These are phyloP conservation scores for Anticlea derivata DNA, from an alignment of 2,888 invertebrate genomes.

Conservation along the genomic window DNA sequence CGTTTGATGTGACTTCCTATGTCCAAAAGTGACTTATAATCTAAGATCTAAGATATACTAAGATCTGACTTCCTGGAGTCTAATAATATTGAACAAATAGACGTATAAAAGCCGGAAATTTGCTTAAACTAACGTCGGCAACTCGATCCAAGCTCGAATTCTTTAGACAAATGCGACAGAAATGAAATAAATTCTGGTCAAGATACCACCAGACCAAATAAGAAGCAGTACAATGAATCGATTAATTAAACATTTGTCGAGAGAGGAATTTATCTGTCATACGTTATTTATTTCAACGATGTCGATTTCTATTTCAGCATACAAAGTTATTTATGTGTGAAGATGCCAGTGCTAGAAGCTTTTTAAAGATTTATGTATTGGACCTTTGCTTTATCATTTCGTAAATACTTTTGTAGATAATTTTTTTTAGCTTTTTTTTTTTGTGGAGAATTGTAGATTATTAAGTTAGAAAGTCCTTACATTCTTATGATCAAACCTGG, in stretches of 20 bases:
- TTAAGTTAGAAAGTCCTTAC: no score
- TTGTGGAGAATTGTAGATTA: no score
- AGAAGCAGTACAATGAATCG: conserved; percentile 36
- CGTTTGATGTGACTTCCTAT: no score
- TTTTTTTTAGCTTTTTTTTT: not conserved
- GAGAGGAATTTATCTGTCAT: conserved; percentile 28
- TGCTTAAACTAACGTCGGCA: not conserved
- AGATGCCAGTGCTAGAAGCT: conserved; percentile 20
- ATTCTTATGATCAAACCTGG: no score
- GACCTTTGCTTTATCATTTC: conserved; percentile 6
- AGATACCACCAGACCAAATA: conserved; percentile 34
- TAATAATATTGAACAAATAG: no score
- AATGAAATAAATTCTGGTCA: conserved; percentile 33
- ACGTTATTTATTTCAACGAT: conserved; percentile 28
- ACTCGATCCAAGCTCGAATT: not conserved
- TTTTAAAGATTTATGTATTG: conserved; percentile 20
- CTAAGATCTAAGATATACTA: no score
- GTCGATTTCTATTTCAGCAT: conserved; percentile 29
- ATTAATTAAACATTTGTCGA: conserved; percentile 42
- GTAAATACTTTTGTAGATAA: not conserved
- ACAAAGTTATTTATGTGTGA: conserved; percentile 30
- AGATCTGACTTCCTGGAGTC: no score
- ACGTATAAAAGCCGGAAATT: not conserved
- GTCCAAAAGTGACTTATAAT: no score
- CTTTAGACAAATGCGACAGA: conserved; percentile 20